Evolutionary conservation across 2,888 invertebrate species (phyloP), one percentile per base, ranked within the genome.

Genomic region (Lasioglossum leucozonium): DNA sequence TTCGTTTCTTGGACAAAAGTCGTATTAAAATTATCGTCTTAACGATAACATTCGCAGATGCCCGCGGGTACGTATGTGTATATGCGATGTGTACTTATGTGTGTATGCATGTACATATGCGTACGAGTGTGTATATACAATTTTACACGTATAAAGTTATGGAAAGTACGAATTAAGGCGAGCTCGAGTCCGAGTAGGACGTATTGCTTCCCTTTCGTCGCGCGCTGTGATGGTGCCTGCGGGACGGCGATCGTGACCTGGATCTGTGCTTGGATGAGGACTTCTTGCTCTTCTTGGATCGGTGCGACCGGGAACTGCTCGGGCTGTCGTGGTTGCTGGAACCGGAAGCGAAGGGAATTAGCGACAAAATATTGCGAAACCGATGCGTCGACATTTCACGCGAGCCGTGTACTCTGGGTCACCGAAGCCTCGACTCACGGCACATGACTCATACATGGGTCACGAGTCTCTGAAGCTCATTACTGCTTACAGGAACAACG

Each of bases 241-340:
- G 92, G n/a, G 91, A 88, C 3, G 94, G 92, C 86, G 93, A 93
- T 40, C 93, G 91, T 47, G 95, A 94, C 40, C 93, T 93, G n/a
- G 94, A 93, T 84, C 94, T 91, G 76, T 94, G 94, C 67, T 93
- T 93, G 4, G 94, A 93, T 11, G 93, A 91, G 16, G 93, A 92
- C 78, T 95, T 95, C 89, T 94, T 95, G 80, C 91, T 94, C 80
- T 94, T 95, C 86, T 94, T 95, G 3, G 92, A 88, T 82, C 94
- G 94, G 81, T 94, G 94, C 8, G 93, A 93, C 65, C 94, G 92
- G 0, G 95, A 94, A 81, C 92, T 92, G 76, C 93, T 93, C 18
- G 93, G 91, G 78, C 93, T 94, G 37, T 94, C 94, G 73, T 94
- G 92, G 85, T 90, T 94, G 88, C 85, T 91, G 90, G 30, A 89